A percentile compares a stretch with the other conserved stretches of the same genome.
phyloP scores from a whole-genome alignment of 2,888 invertebrate genomes.

The Drosophila siamana region DNA sequence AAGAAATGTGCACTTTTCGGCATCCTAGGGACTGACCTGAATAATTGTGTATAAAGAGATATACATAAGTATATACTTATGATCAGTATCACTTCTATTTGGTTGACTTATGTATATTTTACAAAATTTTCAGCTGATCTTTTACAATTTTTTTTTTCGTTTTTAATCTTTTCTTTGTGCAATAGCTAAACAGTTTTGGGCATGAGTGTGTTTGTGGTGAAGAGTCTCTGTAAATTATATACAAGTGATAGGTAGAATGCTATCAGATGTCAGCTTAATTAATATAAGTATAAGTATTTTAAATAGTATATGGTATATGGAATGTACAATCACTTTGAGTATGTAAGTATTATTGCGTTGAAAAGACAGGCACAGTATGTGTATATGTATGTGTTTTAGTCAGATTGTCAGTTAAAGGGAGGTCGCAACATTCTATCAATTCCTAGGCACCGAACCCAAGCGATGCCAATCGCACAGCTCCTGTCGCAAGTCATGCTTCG shows the following conservation, averaged over 20 bases:
- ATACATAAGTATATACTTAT: slow-evolving; percentile 11
- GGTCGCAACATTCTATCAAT: slow-evolving; percentile 36
- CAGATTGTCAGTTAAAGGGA: slow-evolving; percentile 50
- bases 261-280: slow-evolving; percentile 35
- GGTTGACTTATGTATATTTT: slow-evolving; percentile 42
- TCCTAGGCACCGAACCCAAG: slow-evolving; percentile 86
- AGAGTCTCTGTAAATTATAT: slow-evolving; percentile 35
- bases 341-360: slow-evolving; percentile 80
- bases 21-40: slow-evolving; percentile 48
- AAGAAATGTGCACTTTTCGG: slow-evolving; percentile 36
- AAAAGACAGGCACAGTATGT: slow-evolving; percentile 70
- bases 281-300: slow-evolving; percentile 41
- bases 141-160: not conserved
- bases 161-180: slow-evolving; percentile 30
- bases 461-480: slow-evolving; percentile 96
- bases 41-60: slow-evolving; percentile 23
- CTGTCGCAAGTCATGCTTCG: slow-evolving; percentile 89
- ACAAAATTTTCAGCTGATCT: slow-evolving; percentile 41
- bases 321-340: slow-evolving; percentile 79
- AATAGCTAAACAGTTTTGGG: slow-evolving; percentile 34
- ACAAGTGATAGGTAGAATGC: slow-evolving; percentile 41
- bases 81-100: slow-evolving; percentile 59
- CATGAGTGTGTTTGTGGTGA: slow-evolving; percentile 8
- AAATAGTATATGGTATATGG: slow-evolving; percentile 54
- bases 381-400: slow-evolving; percentile 23